Conservation (phyloP, 37 sponge, comb jelly and placozoan species). For the Beroe ovata region DNA sequence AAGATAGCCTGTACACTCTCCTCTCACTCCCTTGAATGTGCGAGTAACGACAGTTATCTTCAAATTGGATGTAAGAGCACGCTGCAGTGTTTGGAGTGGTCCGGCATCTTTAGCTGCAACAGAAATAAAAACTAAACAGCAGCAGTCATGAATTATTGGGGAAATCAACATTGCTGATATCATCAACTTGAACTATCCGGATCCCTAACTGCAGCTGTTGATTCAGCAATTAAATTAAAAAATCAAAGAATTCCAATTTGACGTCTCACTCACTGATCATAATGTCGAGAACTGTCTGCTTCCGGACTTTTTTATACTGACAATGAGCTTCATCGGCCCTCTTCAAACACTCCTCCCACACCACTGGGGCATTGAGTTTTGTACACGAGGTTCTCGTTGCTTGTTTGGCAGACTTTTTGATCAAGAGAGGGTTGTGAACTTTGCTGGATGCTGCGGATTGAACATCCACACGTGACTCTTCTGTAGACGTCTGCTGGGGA, state of each 20-base stretch:
- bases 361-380: slow-evolving; percentile 2
- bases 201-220: too few species aligned
- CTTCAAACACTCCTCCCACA: slow-evolving; percentile 46
- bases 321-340: slow-evolving; percentile 25
- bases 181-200: too few species aligned
- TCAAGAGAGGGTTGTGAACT: background rate
- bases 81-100: background rate
- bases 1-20: slow-evolving; percentile 51
- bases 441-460: background rate
- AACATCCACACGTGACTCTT: background rate
- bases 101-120: slow-evolving; percentile 29
- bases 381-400: background rate
- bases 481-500: background rate
- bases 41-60: slow-evolving; percentile 41
- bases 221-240: too few species aligned
- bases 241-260: too few species aligned
- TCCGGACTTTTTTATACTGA: background rate
- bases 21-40: slow-evolving; percentile 62
- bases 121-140: too few species aligned
- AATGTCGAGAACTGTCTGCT: slow-evolving; percentile 21
- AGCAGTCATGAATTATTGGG: too few species aligned
- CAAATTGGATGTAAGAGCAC: slow-evolving; percentile 17
- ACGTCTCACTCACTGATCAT: slow-evolving; percentile 57
- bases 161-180: too few species aligned
- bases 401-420: background rate